Evolutionary conservation across 2,797 vertebrate genomes (phyloP).

Genomic region (Perdix hodgsoniae): DNA sequence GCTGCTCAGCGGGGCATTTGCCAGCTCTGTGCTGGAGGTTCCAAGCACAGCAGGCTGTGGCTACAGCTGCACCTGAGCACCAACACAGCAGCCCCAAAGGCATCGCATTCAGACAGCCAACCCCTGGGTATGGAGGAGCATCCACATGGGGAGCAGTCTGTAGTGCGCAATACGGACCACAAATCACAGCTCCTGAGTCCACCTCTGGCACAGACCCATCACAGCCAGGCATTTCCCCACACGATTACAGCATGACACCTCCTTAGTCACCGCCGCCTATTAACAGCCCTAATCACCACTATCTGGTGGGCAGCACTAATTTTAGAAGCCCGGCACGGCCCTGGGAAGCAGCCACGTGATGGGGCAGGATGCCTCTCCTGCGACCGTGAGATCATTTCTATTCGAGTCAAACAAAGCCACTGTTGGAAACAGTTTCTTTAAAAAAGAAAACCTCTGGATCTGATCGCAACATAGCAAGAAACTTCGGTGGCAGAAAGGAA

Average conservation of each 20-base stretch:
- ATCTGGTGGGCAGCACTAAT: conserved; percentile 48
- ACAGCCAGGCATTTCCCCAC: background rate
- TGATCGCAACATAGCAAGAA: fast-evolving
- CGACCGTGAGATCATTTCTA: conserved; percentile 11
- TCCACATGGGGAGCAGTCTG: fast-evolving
- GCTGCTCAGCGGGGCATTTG: background rate
- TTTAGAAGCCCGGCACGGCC: conserved; percentile 61
- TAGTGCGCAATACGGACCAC: fast-evolving
- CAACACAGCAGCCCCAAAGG: background rate
- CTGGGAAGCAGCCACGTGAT: background rate
- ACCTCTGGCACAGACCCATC: background rate
- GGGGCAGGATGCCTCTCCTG: conserved; percentile 48
- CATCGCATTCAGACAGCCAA: background rate
- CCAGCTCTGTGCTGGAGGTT: conserved; percentile 42
- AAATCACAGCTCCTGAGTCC: background rate
- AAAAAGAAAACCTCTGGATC: background rate
- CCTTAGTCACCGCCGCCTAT: conserved; percentile 53
- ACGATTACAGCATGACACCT: conserved; percentile 40
- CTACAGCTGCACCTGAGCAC: background rate
- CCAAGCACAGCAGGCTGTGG: background rate
- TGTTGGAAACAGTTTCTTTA: background rate
- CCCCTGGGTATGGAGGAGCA: background rate
- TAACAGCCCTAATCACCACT: conserved; percentile 29
- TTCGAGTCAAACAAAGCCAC: background rate
- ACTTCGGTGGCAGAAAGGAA: background rate